Evolutionary conservation across 1,140 invertebrate genomes (phyloP), one percentile per base, ranked within the genome.

Genomic region (Drosophila rhopaloa): DNA sequence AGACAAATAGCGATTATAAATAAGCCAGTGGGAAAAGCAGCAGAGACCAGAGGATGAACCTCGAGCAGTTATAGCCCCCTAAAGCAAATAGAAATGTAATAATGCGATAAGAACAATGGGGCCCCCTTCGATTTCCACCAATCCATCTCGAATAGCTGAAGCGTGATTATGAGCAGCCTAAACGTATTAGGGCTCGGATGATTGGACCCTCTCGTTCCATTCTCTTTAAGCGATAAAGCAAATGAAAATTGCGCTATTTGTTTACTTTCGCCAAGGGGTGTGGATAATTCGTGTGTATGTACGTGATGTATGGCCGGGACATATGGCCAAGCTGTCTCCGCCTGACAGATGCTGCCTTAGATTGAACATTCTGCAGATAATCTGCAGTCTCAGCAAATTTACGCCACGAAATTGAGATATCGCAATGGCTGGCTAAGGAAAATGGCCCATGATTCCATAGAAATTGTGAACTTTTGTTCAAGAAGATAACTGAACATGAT

Each of bases 1-100:
- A 89, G 85, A 89, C 84, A 89, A 89, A 89, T 89, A 89, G 71
- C 80, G 73, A 81, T 84, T 84, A 89, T 89, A 89, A 89, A 89
- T 89, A 89, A 89, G 84, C 81, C 62, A 75, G 37, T 65, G 72
- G 46, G 65, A 63, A 54, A 41, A 63, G 29, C 16, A 41, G 48
- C 19, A 24, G 27, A 24, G 40, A 53, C 35, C n/a, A 14, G 14
- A 29, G 70, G 48, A 63, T 38, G 32, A 37, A 41, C n/a, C 66
- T 40, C 46, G 13, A 55, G 50, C 29, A 40, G 29, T 53, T 62
- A 40, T 19, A 51, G 73, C 51, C 38, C 38, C 63, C 58, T 40
- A 75, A 62, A 84, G 78, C 79, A 90, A 89, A 89, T 89, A 89
- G 65, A 89, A 90, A 85, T 78, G 66, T 89, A 90, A 89, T 89